phyloP scores from a whole-genome alignment of 2,888 invertebrate genomes.

The Pollenia angustigena region DNA sequence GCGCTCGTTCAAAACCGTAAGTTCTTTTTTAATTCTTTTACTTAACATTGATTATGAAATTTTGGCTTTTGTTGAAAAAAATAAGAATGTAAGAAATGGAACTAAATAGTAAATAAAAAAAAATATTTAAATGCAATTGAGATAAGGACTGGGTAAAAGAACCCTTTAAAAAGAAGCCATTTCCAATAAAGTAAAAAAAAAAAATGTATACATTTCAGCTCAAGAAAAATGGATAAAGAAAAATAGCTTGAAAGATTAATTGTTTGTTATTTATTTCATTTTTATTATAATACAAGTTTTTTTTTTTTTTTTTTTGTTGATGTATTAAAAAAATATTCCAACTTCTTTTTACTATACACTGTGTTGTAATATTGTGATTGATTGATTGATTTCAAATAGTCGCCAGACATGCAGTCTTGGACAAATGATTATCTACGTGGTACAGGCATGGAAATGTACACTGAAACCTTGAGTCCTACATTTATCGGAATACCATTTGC shows the following conservation, averaged over 20 bases:
- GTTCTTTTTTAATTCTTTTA: constrained; percentile 78
- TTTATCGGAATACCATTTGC: constrained; percentile 99
- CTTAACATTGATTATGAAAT: not conserved
- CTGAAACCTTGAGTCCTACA: constrained; percentile 98
- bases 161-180: not conserved
- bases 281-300: constrained; percentile 12
- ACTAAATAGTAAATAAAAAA: not conserved
- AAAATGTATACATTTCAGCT: not conserved
- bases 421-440: constrained; percentile 99
- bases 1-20: constrained; percentile 99
- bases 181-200: not conserved
- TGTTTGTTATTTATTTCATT: not conserved
- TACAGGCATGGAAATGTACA: constrained; percentile 99
- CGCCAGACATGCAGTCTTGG: constrained; percentile 98
- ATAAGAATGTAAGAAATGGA: not conserved
- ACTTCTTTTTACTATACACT: constrained; percentile 25
- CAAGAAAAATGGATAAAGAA: not conserved
- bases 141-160: not conserved
- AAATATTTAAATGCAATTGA: not conserved
- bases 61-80: constrained; percentile 14
- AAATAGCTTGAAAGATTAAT: constrained; percentile 21
- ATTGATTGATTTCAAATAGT: constrained; percentile 85
- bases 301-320: constrained; percentile 43
- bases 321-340: constrained; percentile 49
- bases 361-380: constrained; percentile 69